Evolutionary conservation across 2,113 vertebrate genomes (phyloP).

Genomic region (Acinonyx jubatus): DNA sequence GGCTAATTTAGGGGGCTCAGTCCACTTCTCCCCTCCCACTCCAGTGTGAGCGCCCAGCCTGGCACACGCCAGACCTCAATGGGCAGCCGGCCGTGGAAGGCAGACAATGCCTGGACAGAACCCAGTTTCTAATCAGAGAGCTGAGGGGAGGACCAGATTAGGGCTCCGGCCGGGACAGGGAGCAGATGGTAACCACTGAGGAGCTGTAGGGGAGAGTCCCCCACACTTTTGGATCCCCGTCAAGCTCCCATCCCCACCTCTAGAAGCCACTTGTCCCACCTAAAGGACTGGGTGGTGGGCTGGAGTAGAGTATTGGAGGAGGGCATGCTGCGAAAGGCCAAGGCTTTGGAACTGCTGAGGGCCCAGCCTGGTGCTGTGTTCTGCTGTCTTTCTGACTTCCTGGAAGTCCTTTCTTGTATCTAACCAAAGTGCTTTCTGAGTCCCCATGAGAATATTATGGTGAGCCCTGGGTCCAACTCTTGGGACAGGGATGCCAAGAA

Average conservation of each 20-base stretch:
- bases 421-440: neutral
- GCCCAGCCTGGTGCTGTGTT: neutral
- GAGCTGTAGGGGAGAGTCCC: neutral
- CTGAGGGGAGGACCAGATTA: neutral
- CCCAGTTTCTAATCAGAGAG: slow-evolving; percentile 65
- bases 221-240: neutral
- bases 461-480: neutral
- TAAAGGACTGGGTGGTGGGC: neutral
- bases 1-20: neutral
- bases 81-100: slow-evolving; percentile 62
- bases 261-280: neutral
- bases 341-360: neutral
- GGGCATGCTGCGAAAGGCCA: neutral
- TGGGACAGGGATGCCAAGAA: neutral
- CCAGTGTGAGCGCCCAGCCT: neutral
- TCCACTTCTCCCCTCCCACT: neutral
- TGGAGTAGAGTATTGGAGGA: neutral
- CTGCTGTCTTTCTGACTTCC: neutral
- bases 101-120: slow-evolving; percentile 68
- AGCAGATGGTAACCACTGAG: neutral
- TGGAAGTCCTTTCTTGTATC: neutral
- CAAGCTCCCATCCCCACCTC: neutral
- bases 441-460: neutral
- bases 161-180: neutral
- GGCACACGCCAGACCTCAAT: slow-evolving; percentile 62